Percentiles rank a stretch among this genome's conserved stretches.
These are phyloP conservation scores for Gila robusta DNA, from an alignment of 2,797 vertebrate species.

Conservation along the genomic window DNA sequence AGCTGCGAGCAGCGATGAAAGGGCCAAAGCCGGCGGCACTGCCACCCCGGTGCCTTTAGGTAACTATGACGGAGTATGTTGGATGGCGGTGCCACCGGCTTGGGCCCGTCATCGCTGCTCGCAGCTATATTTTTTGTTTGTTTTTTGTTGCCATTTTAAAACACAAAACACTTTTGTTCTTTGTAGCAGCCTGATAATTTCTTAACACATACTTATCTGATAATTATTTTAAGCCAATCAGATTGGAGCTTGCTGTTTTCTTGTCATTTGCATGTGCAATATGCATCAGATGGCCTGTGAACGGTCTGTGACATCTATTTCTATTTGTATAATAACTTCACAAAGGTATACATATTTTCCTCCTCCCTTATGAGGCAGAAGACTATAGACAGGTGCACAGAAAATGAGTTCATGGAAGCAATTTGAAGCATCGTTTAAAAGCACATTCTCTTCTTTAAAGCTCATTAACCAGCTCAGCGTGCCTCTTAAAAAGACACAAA, in stretches of 20 bases:
- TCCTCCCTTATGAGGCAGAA: not conserved
- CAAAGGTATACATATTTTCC: conserved; percentile 5
- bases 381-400: not conserved
- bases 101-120: no score
- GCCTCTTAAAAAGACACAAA: conserved; percentile 40
- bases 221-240: not conserved
- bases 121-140: no score
- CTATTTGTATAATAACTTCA: not conserved
- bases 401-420: conserved; percentile 21
- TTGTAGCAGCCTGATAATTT: not conserved
- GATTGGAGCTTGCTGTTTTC: not conserved
- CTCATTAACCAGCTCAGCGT: conserved; percentile 48
- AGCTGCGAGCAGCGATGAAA: no score
- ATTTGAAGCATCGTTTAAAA: conserved; percentile 50
- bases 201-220: not conserved
- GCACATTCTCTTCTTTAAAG: conserved; percentile 47
- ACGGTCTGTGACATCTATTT: not conserved
- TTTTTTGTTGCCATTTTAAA: not conserved
- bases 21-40: no score
- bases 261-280: not conserved
- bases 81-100: no score
- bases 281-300: not conserved
- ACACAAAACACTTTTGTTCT: not conserved
- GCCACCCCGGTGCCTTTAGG: no score
- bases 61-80: no score